Evolutionary conservation across 2,888 invertebrate genomes (phyloP), one percentile per base, ranked within the genome.

Genomic region (Leucophora obtusa): DNA sequence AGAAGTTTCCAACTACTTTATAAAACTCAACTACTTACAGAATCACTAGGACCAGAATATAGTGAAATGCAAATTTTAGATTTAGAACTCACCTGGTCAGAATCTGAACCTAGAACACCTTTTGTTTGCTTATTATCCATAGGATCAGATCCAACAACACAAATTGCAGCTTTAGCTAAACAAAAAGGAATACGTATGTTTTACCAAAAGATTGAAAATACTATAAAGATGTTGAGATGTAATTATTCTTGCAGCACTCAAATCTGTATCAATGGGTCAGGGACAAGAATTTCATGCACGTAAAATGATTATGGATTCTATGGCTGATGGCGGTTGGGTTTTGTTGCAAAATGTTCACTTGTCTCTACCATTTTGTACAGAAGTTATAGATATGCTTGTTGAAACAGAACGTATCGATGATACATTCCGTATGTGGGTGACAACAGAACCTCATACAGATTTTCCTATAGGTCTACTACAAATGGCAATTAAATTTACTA

Each of bases 401-500:
- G 97, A 97, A 90, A 94, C 96, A 0, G 96, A 96, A 85, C 93
- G 93, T 65, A 93, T 97, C 15, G 94, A 97, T 86, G 95, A 95
- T 7, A 92, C 93, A 0, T 98, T 98, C 89, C 93, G 97, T 65
- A 92, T 97, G 58, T 98, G 98, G 98, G 93, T 98, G 83, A 98
- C 98, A 0, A 98, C 98, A 0, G 98, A 98, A 92, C 96, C 96
- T 0, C 98, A 98, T 88, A 92, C 94, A 11, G 95, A 97, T 84
- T 98, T 98, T 90, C 98, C 98, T 0, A 98, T 98, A 86, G 97
- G 94, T 6, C 89, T 94, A 38, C 90, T 94, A 15, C 95, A 98
- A 93, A 96, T 97, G 93, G 96, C 97, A 6, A 97, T 98, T 77
- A 98, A 98, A 91, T 98, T 97, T 88, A 98, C 98, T 1, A 98